Conservation (phyloP, 2,888 invertebrate genomes). For the Peribatodes rhomboidaria region DNA sequence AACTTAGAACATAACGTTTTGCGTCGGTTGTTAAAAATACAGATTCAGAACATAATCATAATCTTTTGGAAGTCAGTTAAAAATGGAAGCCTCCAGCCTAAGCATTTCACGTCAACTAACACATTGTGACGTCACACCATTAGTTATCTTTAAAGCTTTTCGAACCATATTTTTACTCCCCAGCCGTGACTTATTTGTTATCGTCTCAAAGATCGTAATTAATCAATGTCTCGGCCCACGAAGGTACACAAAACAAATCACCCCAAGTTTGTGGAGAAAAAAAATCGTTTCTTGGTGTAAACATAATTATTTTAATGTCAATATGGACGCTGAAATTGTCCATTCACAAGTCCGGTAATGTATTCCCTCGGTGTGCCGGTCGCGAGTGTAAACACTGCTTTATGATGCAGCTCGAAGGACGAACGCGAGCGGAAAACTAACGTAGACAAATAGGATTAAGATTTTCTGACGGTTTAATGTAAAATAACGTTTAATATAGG, state of each 20-base stretch:
- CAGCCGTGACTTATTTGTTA: constrained; percentile 35
- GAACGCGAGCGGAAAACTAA: constrained; percentile 19
- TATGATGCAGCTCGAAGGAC: constrained; percentile 37
- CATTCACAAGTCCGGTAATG: constrained; percentile 75
- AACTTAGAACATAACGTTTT: no score
- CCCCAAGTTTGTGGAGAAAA: constrained; percentile 13
- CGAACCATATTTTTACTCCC: constrained; percentile 23
- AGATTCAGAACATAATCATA: no score
- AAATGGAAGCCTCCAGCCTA: background rate
- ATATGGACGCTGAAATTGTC: constrained; percentile 75
- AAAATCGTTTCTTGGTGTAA: constrained; percentile 51
- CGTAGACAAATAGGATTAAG: background rate
- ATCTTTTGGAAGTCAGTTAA: no score
- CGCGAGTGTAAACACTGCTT: constrained; percentile 67
- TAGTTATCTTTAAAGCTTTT: constrained; percentile 28
- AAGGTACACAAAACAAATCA: constrained; percentile 34
- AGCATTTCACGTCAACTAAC: background rate
- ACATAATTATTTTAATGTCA: constrained; percentile 77
- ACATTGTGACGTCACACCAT: constrained; percentile 24
- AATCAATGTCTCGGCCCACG: constrained; percentile 29
- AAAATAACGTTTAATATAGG: no score
- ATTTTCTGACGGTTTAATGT: background rate
- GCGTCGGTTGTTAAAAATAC: no score
- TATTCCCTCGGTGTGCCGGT: constrained; percentile 66
- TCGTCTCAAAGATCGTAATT: constrained; percentile 35